Evolutionary conservation across 2,888 invertebrate genomes (phyloP).

Genomic region (Opisthograptis luteolata): DNA sequence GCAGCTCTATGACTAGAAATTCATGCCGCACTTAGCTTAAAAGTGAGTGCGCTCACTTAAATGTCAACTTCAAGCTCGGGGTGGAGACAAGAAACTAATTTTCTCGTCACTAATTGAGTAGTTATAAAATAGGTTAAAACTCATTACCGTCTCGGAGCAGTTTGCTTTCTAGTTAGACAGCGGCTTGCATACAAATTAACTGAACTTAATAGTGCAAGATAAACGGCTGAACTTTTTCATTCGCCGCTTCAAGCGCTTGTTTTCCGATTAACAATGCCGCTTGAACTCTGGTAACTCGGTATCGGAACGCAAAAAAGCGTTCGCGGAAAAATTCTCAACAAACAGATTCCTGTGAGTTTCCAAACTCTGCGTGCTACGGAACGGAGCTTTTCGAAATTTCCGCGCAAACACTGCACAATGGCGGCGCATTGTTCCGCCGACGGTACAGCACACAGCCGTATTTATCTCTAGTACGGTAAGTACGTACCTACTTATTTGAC

Average conservation of each 20-base stretch:
- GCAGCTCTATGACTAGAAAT: constrained; percentile 6
- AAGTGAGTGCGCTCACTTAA: constrained; percentile 9
- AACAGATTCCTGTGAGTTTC: constrained; percentile 36
- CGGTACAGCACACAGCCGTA: constrained; percentile 35
- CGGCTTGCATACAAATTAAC: constrained; percentile 26
- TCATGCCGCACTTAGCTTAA: constrained; percentile 17
- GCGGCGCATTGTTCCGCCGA: constrained; percentile 48
- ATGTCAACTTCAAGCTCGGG: constrained; percentile 19
- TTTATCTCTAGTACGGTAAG: constrained; percentile 45
- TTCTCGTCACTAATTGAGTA: constrained; percentile 50
- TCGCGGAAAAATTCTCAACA: constrained; percentile 29
- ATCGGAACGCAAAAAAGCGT: constrained; percentile 14
- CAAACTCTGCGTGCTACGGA: constrained; percentile 28
- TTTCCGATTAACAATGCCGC: constrained; percentile 9
- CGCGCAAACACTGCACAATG: constrained; percentile 53
- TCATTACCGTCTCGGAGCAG: constrained; percentile 47
- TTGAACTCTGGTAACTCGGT: constrained; percentile 13
- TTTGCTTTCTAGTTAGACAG: constrained; percentile 36
- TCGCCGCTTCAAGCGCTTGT: background rate
- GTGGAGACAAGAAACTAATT: constrained; percentile 50
- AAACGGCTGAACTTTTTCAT: constrained; percentile 3
- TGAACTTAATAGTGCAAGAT: constrained; percentile 13
- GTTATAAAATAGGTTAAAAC: constrained; percentile 60
- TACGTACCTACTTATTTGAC: constrained; percentile 56
- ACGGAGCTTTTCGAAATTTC: constrained; percentile 52